Conservation (phyloP, 2,113 vertebrate genomes). For the Siniperca chuatsi region DNA sequence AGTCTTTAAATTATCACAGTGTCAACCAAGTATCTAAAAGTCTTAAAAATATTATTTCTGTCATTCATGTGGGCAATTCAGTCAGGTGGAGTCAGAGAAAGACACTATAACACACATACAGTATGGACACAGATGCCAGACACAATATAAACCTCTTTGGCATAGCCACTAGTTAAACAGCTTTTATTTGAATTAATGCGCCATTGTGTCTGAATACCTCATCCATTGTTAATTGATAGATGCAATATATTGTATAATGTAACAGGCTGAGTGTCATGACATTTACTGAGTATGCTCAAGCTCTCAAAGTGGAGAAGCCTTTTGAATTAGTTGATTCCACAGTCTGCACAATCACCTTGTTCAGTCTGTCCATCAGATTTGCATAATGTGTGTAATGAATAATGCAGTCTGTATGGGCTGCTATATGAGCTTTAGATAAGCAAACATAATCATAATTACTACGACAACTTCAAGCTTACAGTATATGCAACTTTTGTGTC, state of each 20-base stretch:
- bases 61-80: not conserved
- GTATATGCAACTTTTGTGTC: not conserved
- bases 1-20: not conserved
- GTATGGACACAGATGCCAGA: not conserved
- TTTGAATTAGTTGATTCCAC: constrained; percentile 29
- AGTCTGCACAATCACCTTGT: constrained; percentile 45
- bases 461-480: not conserved
- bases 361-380: constrained; percentile 23
- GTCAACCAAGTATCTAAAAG: not conserved
- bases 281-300: constrained; percentile 61
- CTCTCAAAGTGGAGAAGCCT: constrained; percentile 31
- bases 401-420: constrained; percentile 16
- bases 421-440: constrained; percentile 13
- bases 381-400: constrained; percentile 40
- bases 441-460: constrained; percentile 10
- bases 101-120: not conserved
- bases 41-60: not conserved
- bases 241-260: constrained; percentile 58
- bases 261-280: constrained; percentile 50
- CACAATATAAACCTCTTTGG: not conserved
- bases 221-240: constrained; percentile 58
- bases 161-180: not conserved
- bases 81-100: not conserved
- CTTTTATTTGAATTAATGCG: constrained; percentile 27
- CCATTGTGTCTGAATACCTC: constrained; percentile 8